These are phyloP conservation scores for Andrena fulva DNA, from an alignment of 2,888 invertebrate genomes.

Conservation along the genomic window DNA sequence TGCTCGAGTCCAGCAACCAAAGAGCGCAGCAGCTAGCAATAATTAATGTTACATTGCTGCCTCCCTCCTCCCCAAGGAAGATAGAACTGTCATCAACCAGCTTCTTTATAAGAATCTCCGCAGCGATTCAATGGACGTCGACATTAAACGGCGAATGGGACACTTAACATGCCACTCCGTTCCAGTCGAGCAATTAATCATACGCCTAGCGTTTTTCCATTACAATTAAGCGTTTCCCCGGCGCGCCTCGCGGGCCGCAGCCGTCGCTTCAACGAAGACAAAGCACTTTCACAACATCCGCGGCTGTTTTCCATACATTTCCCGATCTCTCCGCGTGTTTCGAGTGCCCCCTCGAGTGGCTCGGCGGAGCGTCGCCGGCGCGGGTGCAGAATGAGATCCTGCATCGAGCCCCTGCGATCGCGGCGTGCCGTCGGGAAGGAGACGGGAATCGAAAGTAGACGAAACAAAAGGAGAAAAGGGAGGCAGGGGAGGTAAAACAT, in stretches of 20 bases:
- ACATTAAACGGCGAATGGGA: neutral
- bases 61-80: neutral
- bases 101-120: neutral
- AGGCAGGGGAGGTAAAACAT: neutral
- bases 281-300: slow-evolving; percentile 42
- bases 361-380: slow-evolving; percentile 28
- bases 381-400: slow-evolving; percentile 47
- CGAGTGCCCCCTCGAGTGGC: slow-evolving; percentile 42
- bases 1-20: neutral
- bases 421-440: slow-evolving; percentile 31
- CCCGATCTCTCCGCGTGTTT: slow-evolving; percentile 11
- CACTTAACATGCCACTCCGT: neutral
- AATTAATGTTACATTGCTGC: neutral
- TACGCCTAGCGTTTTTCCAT: slow-evolving; percentile 8
- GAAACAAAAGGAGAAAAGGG: neutral
- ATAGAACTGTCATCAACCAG: neutral
- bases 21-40: neutral
- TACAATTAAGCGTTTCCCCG: slow-evolving; percentile 41
- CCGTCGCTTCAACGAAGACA: slow-evolving; percentile 29
- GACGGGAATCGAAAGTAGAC: slow-evolving; percentile 31
- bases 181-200: slow-evolving; percentile 34
- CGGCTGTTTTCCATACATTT: slow-evolving; percentile 39
- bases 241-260: slow-evolving; percentile 17
- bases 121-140: neutral
- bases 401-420: slow-evolving; percentile 20